Base-by-base conservation (phyloP, 2,113 vertebrate genomes). In the Mus pahari region DNA sequence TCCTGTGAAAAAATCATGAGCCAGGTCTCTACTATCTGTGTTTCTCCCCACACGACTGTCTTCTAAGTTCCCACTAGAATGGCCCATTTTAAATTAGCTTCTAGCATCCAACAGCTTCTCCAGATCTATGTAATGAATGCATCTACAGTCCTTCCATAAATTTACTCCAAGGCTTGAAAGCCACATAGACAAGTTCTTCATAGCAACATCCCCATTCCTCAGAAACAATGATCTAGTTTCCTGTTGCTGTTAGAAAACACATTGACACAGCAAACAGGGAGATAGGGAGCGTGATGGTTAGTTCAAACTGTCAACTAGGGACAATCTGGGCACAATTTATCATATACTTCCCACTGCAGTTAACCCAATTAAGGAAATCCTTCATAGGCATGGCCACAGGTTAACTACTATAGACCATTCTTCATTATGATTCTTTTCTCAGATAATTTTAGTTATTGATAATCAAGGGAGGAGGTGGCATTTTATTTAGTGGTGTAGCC, bases 401-500 rank as follows among this genome's bases (percentile, higher is more conserved):
- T 31, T 70, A 22, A 70, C 68, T 12, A n/a, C 68, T 70, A 33
- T 31, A 77, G 26, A 48, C 5, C 1, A 31, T 17, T 50, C 28
- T 5, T 75, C 73, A 75, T 33, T 77, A 16, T 33, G 28, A 77
- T 77, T 77, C 45, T 77, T 77, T 33, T 77, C 45, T 77, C 75
- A 77, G 45, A 13, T 77, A 26, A 77, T 77, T 77, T 48, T 77
- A 77, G 75, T 50, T 77, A 77, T 6, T 50, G 45, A 48, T 50
- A 31, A 31, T 50, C 1, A 1, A 3, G 7, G 13, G 6, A 17
- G 1, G 45, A 1, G 42, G 14, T 50, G 1, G 7, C 75, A 50
- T 77, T 50, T 48, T 48, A 42, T 33, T 77, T 13, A 77, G 45
- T 77, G 45, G 13, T 50, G 7, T 77, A 77, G 45, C 14, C 75